Evolutionary conservation across 1,140 invertebrate genomes (phyloP), one percentile per base, ranked within the genome.

Genomic region (Leptestheria dahalacensis): DNA sequence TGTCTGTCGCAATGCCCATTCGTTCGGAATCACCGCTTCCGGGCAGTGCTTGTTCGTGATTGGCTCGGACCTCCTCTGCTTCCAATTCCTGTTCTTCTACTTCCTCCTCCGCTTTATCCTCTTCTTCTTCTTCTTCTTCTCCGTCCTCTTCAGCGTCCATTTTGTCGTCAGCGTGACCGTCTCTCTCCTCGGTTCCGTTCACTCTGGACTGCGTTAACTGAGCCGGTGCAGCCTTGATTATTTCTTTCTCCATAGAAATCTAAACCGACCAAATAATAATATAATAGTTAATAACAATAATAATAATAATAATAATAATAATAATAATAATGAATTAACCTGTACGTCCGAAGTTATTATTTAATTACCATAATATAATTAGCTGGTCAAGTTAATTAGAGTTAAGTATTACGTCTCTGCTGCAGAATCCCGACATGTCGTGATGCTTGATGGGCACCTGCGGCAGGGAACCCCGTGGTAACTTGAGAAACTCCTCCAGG

Each of bases 401-500:
- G 33, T 41, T 6, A 18, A 58, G 20, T 23, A 25, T 52, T 24
- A 53, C 58, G 41, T 60, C 58, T 29, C 58, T 26, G 46, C 58
- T 60, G 48, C 33, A 24, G 28, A 52, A 25, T 28, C 24, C 25
- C 3, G 48, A 29, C 23, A 60, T 18, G 28, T 28, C 48, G 58
- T 60, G 58, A 52, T 60, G 49, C 25, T 51, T 60, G 48, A 60
- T 23, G 18, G 58, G 58, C 41, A 60, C 58, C 20, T 60, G 58
- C 28, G 58, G 58, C n/a, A 57, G 54, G 0, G 61, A 50, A 28
- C 61, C 61, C 24, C 53, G 48, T 46, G 59, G 65, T 33, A 75
- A 57, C 62, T 73, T 72, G 3, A 81, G 68, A 70, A 94, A 94
- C 66, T 84, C 81, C 73, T 93, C 86, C 67, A 95, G 74, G 66